Evolutionary conservation across 2,797 vertebrate genomes (phyloP).

Genomic region (Chaunax sp.): DNA sequence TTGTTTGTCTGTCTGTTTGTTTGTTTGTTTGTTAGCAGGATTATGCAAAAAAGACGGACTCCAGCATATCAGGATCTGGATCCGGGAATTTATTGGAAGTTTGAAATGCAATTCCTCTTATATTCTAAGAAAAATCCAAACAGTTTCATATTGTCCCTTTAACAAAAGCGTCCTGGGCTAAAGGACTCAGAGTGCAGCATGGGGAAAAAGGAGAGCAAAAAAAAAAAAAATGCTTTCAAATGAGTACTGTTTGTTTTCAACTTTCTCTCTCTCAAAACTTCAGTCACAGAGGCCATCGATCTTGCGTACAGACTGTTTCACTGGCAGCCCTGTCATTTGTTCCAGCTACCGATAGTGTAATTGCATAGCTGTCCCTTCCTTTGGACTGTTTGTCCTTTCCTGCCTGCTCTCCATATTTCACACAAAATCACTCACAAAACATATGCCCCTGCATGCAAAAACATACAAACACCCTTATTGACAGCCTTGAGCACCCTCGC

Average conservation of each 20-base stretch:
- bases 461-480: constrained; percentile 47
- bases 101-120: not conserved
- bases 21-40: too few species aligned
- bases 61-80: too few species aligned
- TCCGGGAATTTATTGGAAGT: not conserved
- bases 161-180: constrained; percentile 4
- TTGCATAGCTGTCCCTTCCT: constrained; percentile 51
- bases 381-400: constrained; percentile 30
- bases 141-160: not conserved
- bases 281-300: constrained; percentile 36
- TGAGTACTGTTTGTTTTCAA: constrained; percentile 22
- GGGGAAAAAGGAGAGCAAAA: not conserved
- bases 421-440: constrained; percentile 44
- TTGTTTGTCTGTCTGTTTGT: too few species aligned
- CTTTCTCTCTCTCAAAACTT: constrained; percentile 47
- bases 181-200: not conserved
- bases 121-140: constrained; percentile 3
- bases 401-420: constrained; percentile 30
- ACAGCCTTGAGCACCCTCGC: constrained; percentile 29
- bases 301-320: constrained; percentile 43
- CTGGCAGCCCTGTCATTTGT: constrained; percentile 61
- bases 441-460: constrained; percentile 36
- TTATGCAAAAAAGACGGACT: too few species aligned
- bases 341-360: constrained; percentile 48
- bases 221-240: constrained; percentile 7